Evolutionary conservation across 2,888 invertebrate species (phyloP).

Genomic region (Tetranychus truncatus): DNA sequence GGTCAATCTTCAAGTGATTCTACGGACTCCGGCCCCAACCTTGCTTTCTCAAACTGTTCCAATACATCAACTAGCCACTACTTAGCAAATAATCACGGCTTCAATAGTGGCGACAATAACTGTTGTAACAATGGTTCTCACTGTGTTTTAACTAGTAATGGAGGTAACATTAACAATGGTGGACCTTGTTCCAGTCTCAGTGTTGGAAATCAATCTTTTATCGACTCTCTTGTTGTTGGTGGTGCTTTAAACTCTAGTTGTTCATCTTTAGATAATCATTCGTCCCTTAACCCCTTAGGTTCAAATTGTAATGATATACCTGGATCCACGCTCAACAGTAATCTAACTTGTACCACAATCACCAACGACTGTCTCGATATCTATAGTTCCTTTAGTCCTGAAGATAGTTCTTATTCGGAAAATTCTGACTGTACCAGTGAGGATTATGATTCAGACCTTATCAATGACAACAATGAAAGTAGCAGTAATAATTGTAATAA

Average conservation of each 20-base stretch:
- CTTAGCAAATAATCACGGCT: conserved; percentile 15
- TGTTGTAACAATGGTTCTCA: not conserved
- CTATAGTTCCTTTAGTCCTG: conserved; percentile 29
- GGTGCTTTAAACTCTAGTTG: not conserved
- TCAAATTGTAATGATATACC: not conserved
- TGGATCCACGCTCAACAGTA: not conserved
- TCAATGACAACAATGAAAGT: conserved; percentile 9
- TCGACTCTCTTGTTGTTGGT: not conserved
- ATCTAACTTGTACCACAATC: not conserved
- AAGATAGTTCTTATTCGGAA: conserved; percentile 33
- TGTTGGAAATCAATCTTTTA: not conserved
- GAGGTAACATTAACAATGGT: not conserved
- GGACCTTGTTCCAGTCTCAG: not conserved
- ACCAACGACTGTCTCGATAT: conserved; percentile 25
- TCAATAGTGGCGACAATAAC: not conserved
- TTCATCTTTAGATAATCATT: not conserved
- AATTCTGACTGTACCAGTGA: conserved; percentile 33
- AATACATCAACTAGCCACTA: not conserved
- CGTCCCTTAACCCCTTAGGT: not conserved
- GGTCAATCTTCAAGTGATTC: conserved; percentile 6
- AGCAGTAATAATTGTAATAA: not conserved
- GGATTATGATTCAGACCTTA: conserved; percentile 24
- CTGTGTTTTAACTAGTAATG: not conserved
- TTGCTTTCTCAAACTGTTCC: conserved; percentile 17
- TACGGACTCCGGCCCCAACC: conserved; percentile 6